phyloP scores from a whole-genome alignment of 2,113 vertebrate genomes.

The Paradoxurus hermaphroditus region DNA sequence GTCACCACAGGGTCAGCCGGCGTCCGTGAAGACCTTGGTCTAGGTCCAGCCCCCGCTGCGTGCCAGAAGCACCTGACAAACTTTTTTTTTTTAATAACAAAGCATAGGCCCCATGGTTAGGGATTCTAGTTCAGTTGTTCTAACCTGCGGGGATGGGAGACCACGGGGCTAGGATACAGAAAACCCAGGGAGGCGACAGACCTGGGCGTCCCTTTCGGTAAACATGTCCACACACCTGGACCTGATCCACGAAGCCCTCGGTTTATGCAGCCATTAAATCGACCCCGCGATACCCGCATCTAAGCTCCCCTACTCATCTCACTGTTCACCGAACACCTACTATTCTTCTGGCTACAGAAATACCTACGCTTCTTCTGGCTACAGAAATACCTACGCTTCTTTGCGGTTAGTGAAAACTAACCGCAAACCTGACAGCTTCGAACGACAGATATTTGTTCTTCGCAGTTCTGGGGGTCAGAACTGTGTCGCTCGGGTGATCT shows the following conservation, averaged over 20 bases:
- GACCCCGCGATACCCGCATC: background rate
- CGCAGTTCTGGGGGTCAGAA: background rate
- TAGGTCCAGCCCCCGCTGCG: background rate
- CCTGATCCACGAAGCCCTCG: background rate
- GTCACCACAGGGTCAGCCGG: rapidly evolving
- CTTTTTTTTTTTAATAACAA: background rate
- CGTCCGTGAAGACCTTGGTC: background rate
- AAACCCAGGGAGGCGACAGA: background rate
- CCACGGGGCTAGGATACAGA: no score
- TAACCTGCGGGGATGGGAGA: rapidly evolving
- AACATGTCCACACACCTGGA: background rate
- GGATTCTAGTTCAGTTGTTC: background rate
- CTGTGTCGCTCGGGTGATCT: background rate
- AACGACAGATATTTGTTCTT: background rate
- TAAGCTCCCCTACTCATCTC: background rate
- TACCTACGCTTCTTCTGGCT: background rate
- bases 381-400: no score
- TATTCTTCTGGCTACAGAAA: background rate
- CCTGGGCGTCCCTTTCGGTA: background rate
- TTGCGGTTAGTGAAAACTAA: background rate
- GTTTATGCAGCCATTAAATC: background rate
- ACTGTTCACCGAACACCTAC: background rate
- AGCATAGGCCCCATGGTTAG: background rate
- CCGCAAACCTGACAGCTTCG: background rate
- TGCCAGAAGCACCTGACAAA: background rate